Conservation (phyloP, 2,113 vertebrate species). For the Microtus pennsylvanicus region DNA sequence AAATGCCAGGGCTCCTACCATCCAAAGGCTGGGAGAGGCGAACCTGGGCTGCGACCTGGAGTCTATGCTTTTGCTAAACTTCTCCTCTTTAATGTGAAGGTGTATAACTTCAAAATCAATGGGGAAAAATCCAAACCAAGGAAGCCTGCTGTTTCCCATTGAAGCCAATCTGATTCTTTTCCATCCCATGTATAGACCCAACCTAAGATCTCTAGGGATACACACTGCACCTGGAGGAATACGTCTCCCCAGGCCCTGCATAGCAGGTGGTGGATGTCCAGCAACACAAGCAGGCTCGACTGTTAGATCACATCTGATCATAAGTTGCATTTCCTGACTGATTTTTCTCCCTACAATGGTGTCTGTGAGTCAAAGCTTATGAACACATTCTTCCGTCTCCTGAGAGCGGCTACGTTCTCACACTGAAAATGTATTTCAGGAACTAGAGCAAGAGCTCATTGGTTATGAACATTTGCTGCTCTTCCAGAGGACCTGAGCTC, state of each 20-base stretch:
- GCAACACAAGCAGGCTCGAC: fast-evolving
- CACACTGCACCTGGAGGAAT: not conserved
- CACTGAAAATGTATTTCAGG: not conserved
- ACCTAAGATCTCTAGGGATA: not conserved
- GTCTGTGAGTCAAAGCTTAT: not conserved
- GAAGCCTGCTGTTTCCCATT: not conserved
- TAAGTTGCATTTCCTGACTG: fast-evolving
- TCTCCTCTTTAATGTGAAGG: constrained; percentile 10
- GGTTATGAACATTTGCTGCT: not conserved
- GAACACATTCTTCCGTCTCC: not conserved
- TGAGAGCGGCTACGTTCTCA: not conserved
- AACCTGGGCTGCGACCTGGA: not conserved
- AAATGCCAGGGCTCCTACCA: not conserved
- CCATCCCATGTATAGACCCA: not conserved
- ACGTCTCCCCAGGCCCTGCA: too few relatives aligned
- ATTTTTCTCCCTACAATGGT: not conserved
- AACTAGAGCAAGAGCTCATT: too few relatives aligned
- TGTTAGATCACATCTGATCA: not conserved
- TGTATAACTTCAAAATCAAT: not conserved
- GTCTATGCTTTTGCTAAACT: not conserved
- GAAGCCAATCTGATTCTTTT: not conserved
- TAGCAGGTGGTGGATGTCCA: not conserved
- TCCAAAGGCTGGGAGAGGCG: not conserved
- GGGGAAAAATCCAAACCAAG: not conserved
- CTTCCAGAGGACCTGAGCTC: not conserved